Evolutionary conservation across 2,113 vertebrate genomes (phyloP).

Genomic region (Anhinga rufa): DNA sequence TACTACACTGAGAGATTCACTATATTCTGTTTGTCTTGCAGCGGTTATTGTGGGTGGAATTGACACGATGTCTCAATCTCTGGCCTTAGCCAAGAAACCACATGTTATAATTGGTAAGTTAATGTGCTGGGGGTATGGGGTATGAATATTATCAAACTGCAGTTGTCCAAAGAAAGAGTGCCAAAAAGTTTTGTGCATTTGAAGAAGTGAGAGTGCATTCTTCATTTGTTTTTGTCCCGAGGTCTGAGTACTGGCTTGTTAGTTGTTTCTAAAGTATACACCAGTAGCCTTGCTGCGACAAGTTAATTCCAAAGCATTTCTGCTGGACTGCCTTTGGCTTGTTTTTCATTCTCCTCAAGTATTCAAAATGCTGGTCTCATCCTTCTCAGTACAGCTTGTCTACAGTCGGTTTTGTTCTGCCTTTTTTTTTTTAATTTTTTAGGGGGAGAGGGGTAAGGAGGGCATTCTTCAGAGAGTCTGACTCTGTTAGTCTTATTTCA

Average conservation of each 20-base stretch:
- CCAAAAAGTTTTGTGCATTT: not conserved
- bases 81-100: constrained; percentile 95
- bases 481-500: not conserved
- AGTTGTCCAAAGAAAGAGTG: not conserved
- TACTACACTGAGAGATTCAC: not conserved
- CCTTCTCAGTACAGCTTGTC: not conserved
- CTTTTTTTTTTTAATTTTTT: not conserved
- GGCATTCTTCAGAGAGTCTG: not conserved
- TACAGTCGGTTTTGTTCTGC: not conserved
- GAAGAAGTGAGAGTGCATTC: not conserved
- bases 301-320: not conserved
- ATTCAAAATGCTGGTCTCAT: not conserved
- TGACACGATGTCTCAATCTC: constrained; percentile 95
- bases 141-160: not conserved
- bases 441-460: not conserved
- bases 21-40: constrained; percentile 51
- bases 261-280: not conserved
- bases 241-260: not conserved
- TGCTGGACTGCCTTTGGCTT: not conserved
- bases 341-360: not conserved
- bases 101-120: constrained; percentile 93
- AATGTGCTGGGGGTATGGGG: not conserved
- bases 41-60: constrained; percentile 96
- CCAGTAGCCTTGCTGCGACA: not conserved
- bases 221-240: not conserved